phyloP scores from a whole-genome alignment of 53 echinoderm and acorn worm species.

The Paracentrotus lividus region DNA sequence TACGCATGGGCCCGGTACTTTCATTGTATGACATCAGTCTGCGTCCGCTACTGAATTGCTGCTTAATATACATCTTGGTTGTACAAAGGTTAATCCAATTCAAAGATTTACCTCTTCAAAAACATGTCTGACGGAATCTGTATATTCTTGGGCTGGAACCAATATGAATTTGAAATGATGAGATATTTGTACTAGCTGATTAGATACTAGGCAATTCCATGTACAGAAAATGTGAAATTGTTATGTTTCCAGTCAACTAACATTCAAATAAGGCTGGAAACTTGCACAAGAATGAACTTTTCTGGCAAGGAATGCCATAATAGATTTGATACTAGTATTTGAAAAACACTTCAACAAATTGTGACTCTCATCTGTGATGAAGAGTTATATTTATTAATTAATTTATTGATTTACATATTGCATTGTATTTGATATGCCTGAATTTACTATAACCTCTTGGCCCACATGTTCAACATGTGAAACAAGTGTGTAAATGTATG shows the following conservation, averaged over 20 bases:
- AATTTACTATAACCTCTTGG: neutral
- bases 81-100: too few relatives aligned
- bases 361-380: slow-evolving; percentile 25
- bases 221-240: too few relatives aligned
- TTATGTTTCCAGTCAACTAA: neutral
- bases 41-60: too few relatives aligned
- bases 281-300: neutral
- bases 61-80: too few relatives aligned
- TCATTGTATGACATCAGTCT: too few relatives aligned
- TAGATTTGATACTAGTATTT: neutral
- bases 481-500: too few relatives aligned
- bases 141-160: too few relatives aligned
- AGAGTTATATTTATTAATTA: slow-evolving; percentile 59
- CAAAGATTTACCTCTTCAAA: too few relatives aligned
- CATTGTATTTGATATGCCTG: neutral
- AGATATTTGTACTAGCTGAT: neutral
- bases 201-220: too few relatives aligned
- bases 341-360: neutral
- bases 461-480: neutral
- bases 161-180: neutral
- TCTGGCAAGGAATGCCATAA: neutral
- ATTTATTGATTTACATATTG: slow-evolving; percentile 50
- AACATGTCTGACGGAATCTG: too few relatives aligned
- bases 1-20: too few relatives aligned
- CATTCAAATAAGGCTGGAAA: neutral